Percentiles rank a stretch among this genome's conserved stretches.
These are phyloP conservation scores for Ptilorrhoa leucosticta DNA, from an alignment of 2,113 vertebrate genomes.

Conservation along the genomic window DNA sequence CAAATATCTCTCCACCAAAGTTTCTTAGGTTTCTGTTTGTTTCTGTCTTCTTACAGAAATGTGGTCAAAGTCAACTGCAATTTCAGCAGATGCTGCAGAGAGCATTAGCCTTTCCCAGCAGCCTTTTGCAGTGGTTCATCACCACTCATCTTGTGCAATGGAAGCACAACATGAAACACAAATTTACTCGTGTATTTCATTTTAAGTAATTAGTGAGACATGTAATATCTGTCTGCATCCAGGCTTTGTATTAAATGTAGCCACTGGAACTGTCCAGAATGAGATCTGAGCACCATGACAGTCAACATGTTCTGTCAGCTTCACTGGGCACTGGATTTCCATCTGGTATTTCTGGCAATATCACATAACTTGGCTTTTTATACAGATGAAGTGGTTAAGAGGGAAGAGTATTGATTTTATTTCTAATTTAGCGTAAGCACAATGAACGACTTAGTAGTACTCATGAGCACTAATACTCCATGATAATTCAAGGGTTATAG, in stretches of 20 bases:
- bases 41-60: not conserved
- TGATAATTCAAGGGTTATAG: not conserved
- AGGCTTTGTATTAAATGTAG: not conserved
- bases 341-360: not conserved
- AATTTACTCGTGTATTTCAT: not conserved
- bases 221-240: not conserved
- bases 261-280: not conserved
- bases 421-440: not conserved
- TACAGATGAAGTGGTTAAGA: not conserved
- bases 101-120: not conserved
- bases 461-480: not conserved
- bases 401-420: not conserved
- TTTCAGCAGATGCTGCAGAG: not conserved
- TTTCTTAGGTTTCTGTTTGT: not conserved
- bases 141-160: not conserved
- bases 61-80: not conserved
- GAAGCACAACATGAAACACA: not conserved
- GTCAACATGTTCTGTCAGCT: not conserved
- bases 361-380: not conserved
- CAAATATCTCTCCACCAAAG: not conserved
- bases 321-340: not conserved
- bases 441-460: not conserved
- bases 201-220: not conserved
- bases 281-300: not conserved
- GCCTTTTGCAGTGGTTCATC: not conserved